A percentile compares a stretch with the other conserved stretches of the same genome.
Evolutionary conservation across 2,888 invertebrate genomes (phyloP).

Genomic region (Drosophila quinaria): DNA sequence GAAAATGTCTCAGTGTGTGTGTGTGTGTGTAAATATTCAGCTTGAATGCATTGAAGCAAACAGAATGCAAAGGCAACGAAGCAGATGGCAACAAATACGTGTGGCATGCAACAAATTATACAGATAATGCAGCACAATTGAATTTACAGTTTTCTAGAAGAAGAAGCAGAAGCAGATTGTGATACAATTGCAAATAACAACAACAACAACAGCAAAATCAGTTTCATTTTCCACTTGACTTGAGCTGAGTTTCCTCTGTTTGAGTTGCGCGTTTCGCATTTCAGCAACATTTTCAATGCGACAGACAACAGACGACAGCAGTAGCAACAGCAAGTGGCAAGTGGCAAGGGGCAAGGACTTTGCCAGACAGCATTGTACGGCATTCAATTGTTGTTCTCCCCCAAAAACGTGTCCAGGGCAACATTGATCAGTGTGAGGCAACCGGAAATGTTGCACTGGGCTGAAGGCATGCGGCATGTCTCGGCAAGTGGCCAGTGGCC

Average conservation of each 20-base stretch:
- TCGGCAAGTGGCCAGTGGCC: slow-evolving; percentile 4
- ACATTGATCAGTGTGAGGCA: slow-evolving; percentile 67
- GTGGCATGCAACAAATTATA: slow-evolving; percentile 68
- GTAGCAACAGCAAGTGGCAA: slow-evolving; percentile 21
- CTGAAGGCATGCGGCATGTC: neutral
- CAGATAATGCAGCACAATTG: slow-evolving; percentile 73
- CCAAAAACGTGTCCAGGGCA: neutral
- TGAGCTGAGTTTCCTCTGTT: slow-evolving; percentile 61
- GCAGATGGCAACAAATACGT: slow-evolving; percentile 47
- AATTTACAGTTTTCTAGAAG: slow-evolving; percentile 56
- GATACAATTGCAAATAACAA: slow-evolving; percentile 37
- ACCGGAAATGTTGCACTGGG: slow-evolving; percentile 47
- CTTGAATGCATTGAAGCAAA: slow-evolving; percentile 47
- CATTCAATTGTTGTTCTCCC: slow-evolving; percentile 56
- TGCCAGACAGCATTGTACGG: slow-evolving; percentile 68
- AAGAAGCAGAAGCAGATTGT: slow-evolving; percentile 17
- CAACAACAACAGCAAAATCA: slow-evolving; percentile 53
- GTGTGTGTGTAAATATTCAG: slow-evolving; percentile 45
- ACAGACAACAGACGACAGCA: slow-evolving; percentile 41
- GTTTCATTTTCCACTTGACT: slow-evolving; percentile 79
- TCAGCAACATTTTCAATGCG: slow-evolving; percentile 74
- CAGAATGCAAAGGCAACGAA: slow-evolving; percentile 23
- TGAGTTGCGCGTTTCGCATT: slow-evolving; percentile 70
- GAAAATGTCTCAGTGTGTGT: slow-evolving; percentile 5
- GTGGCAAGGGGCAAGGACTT: slow-evolving; percentile 26